A percentile compares a stretch with the other conserved stretches of the same genome.
phyloP scores from a whole-genome alignment of 2,797 vertebrate species.

The Eulemur rubriventer region DNA sequence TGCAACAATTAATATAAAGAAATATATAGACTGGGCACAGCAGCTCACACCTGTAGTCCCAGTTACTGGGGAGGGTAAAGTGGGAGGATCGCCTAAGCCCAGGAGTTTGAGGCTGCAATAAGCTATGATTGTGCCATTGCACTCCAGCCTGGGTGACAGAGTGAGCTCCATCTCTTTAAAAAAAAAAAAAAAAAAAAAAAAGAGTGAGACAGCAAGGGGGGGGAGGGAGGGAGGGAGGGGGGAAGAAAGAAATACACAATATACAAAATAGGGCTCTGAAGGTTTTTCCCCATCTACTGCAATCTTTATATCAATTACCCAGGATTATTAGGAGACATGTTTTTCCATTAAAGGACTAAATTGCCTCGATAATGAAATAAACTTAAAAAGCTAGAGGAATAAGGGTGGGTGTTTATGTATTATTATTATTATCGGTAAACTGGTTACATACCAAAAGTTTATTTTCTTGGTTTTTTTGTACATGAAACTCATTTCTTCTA shows the following conservation, averaged over 20 bases:
- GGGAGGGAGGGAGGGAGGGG: background rate
- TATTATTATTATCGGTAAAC: background rate
- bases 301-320: background rate
- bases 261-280: background rate
- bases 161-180: background rate
- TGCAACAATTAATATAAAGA: background rate
- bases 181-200: too few relatives aligned
- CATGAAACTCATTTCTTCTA: conserved; percentile 19
- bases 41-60: background rate
- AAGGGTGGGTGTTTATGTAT: background rate
- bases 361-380: background rate
- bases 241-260: background rate
- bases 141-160: background rate
- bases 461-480: background rate
- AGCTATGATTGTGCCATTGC: background rate
- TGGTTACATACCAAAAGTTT: background rate
- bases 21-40: background rate
- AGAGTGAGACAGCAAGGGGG: too few relatives aligned
- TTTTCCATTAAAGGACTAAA: background rate
- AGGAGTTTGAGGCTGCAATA: background rate
- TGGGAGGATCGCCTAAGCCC: background rate
- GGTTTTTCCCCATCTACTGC: background rate
- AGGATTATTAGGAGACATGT: background rate
- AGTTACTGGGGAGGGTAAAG: background rate
- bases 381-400: background rate